Base-by-base conservation (phyloP, 2,113 vertebrate genomes). In the Rhinopomastus cyanomelas region DNA sequence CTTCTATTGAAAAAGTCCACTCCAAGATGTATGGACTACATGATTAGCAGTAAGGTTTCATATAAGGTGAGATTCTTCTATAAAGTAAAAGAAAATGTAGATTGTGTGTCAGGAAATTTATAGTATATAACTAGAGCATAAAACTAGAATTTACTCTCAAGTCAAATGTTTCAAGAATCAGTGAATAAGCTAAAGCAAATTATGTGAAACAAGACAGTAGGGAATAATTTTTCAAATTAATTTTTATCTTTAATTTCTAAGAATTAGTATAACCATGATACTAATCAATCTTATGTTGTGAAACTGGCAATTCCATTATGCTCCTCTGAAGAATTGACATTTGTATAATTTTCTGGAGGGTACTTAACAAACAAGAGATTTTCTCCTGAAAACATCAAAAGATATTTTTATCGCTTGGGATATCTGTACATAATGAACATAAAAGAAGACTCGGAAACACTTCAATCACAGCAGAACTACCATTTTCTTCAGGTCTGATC, bases 181-280 rank as follows among this genome's bases (percentile, higher is more conserved):
- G 76, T 66, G 51, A 42, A 79, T 81, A 90, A 29, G 36, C 87
- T 79, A 87, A 84, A 79, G 17, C 8, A 92, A 88, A 81, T 81
- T 93, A 90, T 92, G 81, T 66, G 81, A 93, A 90, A 4, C 48
- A 86, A 65, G 46, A 81, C 60, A 51, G 20, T 59, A 73, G 81
- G 59, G 62, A 92, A 62, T 16, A 87, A 57, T 95, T 84, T 87
- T 88, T 59, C 46, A 92, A 89, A 90, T 89, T 1, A 85, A 69
- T 51, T 87, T 88, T 89, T 60, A 46, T 69, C 78, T 57, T 16
- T 82, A 51, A 76, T 87, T 92, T 92, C 15, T 30, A 57, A 36
- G 16, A 25, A 46, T 88, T 72, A 87, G 27, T 84, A 75, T 72
- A 88, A 81, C 51, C 27, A 39, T 23, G 32, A 69, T 69, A 76